Evolutionary conservation across 2,797 vertebrate species (phyloP).

Genomic region (Myoxocephalus aenaeus): DNA sequence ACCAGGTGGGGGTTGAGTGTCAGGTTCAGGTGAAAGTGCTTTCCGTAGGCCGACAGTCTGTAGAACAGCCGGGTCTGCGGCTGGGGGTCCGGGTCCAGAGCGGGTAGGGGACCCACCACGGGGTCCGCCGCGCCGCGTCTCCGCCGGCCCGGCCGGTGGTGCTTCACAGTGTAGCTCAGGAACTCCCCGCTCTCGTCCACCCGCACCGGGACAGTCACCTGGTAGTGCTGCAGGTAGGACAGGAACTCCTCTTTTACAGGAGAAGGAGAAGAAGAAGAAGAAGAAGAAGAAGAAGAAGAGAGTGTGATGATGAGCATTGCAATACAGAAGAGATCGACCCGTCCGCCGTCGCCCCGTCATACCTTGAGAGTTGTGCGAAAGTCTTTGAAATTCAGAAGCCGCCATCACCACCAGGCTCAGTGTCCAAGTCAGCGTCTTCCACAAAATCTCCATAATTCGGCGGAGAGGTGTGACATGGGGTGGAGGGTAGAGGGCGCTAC

Average conservation of each 20-base stretch:
- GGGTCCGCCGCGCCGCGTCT: slow-evolving; percentile 85
- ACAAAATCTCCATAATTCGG: slow-evolving; percentile 99
- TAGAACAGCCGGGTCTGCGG: slow-evolving; percentile 91
- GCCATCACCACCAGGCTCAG: slow-evolving; percentile 96
- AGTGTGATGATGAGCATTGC: slow-evolving; percentile 1
- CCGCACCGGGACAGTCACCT: slow-evolving; percentile 94
- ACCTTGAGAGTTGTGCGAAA: slow-evolving; percentile 98
- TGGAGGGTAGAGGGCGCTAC: slow-evolving; percentile 82
- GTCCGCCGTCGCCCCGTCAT: slow-evolving; percentile 65
- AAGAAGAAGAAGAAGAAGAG: slow-evolving; percentile 1
- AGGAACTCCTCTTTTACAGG: slow-evolving; percentile 97
- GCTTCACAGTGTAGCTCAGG: slow-evolving; percentile 98
- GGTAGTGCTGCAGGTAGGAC: slow-evolving; percentile 98
- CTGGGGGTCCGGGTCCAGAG: slow-evolving; percentile 82
- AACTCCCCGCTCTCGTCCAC: slow-evolving; percentile 96
- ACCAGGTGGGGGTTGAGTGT: slow-evolving; percentile 95
- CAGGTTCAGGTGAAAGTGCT: slow-evolving; percentile 98
- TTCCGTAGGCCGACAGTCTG: slow-evolving; percentile 97
- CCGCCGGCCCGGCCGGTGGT: slow-evolving; percentile 91
- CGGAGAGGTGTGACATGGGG: slow-evolving; percentile 85
- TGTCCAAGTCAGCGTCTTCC: slow-evolving; percentile 99
- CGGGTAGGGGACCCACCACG: slow-evolving; percentile 29
- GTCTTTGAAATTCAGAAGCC: slow-evolving; percentile 92
- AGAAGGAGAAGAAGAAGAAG: slow-evolving; percentile 17
- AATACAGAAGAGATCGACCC: not conserved